Evolutionary conservation across 2,888 invertebrate genomes (phyloP).

Genomic region (Drosophila demipolita): DNA sequence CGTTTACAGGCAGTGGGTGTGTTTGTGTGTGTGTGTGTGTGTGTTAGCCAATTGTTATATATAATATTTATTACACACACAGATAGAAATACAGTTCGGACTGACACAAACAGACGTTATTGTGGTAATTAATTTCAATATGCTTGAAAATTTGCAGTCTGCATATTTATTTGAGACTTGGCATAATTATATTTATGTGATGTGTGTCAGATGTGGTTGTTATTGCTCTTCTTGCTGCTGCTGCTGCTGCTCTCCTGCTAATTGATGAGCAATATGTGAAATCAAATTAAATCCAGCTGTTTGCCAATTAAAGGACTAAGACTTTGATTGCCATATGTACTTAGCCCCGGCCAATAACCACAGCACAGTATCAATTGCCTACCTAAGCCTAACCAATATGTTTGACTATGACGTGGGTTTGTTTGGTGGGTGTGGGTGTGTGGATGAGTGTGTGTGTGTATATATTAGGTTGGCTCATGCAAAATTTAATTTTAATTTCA

Average conservation of each 20-base stretch:
- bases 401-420: conserved; percentile 18
- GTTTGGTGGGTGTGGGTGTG: not conserved
- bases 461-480: conserved; percentile 49
- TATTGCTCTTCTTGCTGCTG: not conserved
- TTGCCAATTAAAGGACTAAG: conserved; percentile 26
- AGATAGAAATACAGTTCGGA: conserved; percentile 23
- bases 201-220: conserved; percentile 38
- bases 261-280: conserved; percentile 62
- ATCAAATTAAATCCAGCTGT: conserved; percentile 41
- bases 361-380: conserved; percentile 69
- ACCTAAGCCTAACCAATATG: conserved; percentile 52
- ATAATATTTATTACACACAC: conserved; percentile 67
- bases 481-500: conserved; percentile 78
- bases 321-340: conserved; percentile 8
- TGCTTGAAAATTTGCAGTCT: conserved; percentile 43
- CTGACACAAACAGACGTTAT: conserved; percentile 65
- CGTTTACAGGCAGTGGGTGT: conserved; percentile 1
- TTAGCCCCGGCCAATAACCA: conserved; percentile 25
- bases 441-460: not conserved
- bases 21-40: conserved; percentile 16
- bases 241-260: conserved; percentile 28
- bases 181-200: conserved; percentile 76
- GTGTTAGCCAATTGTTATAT: conserved; percentile 50
- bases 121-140: conserved; percentile 78
- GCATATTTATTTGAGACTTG: conserved; percentile 56